Base-by-base conservation (phyloP, 2,888 invertebrate genomes). In the Eurytoma adleriae region DNA sequence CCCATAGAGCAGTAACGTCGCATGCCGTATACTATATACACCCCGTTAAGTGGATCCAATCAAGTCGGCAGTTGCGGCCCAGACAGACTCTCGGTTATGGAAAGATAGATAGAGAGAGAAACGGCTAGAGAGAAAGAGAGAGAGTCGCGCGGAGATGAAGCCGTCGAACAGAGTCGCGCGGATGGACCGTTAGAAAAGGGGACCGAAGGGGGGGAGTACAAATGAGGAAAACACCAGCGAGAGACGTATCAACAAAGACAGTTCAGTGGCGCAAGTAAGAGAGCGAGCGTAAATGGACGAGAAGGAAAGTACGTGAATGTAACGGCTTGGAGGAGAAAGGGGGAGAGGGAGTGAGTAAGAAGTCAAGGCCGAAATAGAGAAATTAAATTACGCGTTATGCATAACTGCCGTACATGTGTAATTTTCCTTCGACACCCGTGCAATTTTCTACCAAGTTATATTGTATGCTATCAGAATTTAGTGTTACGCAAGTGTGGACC, bases 31-130 rank as follows among this genome's bases (percentile, higher is more conserved):
- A 52, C 56, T 54, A 16, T 54, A 64, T 24, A 87, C 88, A 88
- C 87, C 85, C 87, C 86, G 88, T 89, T 90, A 90, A 90, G 90
- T 90, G 90, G 90, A 90, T 89, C 90, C 89, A 90, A 90, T 90
- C 89, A 90, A 89, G 88, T 88, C 88, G 84, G 88, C 87, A 86
- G 87, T 87, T 81, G 56, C 54, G 14, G n/a, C 79, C 83, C 83
- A 82, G 83, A 82, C 80, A 73, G 77, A 82, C 52, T 20, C 70
- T 82, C 48, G 3, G 72, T 64, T 77, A 70, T 56, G 56, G 40
- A 40, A 40, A 40, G 40, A 40, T 13, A 27, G 50, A 74, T 74
- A 71, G 74, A 81, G 82, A 18, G 24, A 56, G 48, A 57, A 48
- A 59, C 67, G 66, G 59, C 27, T 54, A 74, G 54, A 30, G 40